phyloP scores from a whole-genome alignment of 2,113 vertebrate species.

The Chiloscyllium plagiosum region DNA sequence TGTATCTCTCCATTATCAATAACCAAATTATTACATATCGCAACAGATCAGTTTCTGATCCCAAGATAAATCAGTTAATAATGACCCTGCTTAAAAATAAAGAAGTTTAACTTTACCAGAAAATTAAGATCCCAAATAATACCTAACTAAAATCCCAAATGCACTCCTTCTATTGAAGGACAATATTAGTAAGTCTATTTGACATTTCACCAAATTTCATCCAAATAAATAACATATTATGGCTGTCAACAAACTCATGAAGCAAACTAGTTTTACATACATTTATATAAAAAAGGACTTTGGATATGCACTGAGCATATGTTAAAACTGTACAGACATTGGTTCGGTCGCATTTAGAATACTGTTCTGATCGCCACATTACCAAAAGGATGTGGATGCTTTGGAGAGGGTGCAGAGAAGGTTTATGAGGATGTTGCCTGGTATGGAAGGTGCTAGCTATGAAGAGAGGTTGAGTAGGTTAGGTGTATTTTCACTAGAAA shows the following conservation, averaged over 20 bases:
- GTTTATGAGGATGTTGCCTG: too few relatives aligned
- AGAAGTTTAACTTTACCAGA: not conserved
- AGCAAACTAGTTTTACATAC: not conserved
- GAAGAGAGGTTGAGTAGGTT: too few relatives aligned
- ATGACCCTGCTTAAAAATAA: not conserved
- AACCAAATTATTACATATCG: not conserved
- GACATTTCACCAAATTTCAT: constrained; percentile 25
- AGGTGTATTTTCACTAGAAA: too few relatives aligned
- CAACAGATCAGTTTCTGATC: not conserved
- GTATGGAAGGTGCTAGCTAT: too few relatives aligned
- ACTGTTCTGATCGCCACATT: too few relatives aligned
- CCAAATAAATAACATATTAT: not conserved
- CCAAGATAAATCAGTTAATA: not conserved
- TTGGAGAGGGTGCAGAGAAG: too few relatives aligned
- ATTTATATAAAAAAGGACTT: not conserved
- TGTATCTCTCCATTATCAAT: not conserved
- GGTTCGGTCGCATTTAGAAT: too few relatives aligned
- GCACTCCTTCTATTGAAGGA: not conserved
- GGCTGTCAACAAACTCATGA: not conserved
- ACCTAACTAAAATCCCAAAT: not conserved
- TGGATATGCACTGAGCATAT: not conserved
- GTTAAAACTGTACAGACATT: too few relatives aligned
- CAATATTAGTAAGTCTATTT: not conserved
- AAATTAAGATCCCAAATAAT: not conserved
- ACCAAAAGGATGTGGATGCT: too few relatives aligned